Conservation (phyloP, 2,113 vertebrate species). For the Cheilinus undulatus region DNA sequence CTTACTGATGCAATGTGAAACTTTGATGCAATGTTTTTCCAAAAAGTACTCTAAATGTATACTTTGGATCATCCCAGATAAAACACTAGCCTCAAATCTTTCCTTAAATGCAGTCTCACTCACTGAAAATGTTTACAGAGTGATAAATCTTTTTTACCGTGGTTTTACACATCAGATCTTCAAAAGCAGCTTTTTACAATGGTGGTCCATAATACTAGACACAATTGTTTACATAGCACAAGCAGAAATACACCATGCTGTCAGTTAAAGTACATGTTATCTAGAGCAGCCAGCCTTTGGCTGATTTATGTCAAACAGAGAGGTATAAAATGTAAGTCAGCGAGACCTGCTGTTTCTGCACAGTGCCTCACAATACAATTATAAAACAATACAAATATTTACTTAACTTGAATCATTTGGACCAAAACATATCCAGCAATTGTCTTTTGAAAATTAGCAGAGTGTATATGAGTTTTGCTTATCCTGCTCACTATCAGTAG, state of each 20-base stretch:
- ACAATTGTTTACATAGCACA: conserved; percentile 22
- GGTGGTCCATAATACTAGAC: neutral
- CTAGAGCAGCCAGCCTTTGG: neutral
- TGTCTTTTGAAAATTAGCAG: too few species aligned
- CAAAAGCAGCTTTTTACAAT: neutral
- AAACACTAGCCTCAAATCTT: neutral
- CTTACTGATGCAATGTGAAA: conserved; percentile 15
- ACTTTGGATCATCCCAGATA: neutral
- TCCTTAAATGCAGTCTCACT: neutral
- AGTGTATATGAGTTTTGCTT: too few species aligned
- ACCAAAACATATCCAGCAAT: too few species aligned
- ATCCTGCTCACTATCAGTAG: too few species aligned
- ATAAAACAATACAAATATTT: too few species aligned
- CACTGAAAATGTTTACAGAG: conserved; percentile 21
- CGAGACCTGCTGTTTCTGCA: conserved; percentile 8
- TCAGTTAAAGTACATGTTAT: conserved; percentile 44
- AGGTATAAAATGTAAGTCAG: neutral
- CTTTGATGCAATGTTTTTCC: neutral
- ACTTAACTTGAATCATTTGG: too few species aligned
- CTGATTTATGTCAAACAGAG: conserved; percentile 7
- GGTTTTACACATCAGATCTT: conserved; percentile 8
- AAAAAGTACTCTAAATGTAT: neutral
- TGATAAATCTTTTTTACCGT: neutral
- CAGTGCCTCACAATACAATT: too few species aligned
- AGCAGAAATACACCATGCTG: conserved; percentile 29